Evolutionary conservation across 2,113 vertebrate genomes (phyloP).

Genomic region (Plectropomus leopardus): DNA sequence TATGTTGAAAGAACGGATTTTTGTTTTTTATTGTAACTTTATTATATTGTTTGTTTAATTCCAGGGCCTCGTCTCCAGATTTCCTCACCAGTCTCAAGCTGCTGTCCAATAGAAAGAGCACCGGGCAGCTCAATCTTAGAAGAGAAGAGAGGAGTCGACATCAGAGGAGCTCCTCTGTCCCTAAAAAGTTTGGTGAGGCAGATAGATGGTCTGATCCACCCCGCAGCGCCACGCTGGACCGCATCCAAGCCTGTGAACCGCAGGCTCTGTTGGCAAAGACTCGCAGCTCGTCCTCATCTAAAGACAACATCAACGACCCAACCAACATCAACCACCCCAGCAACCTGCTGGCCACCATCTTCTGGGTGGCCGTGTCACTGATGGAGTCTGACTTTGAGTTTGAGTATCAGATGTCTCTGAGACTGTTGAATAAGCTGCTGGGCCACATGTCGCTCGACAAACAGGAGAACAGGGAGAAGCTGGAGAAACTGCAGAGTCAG

Average conservation of each 20-base stretch:
- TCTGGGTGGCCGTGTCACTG: slow-evolving; percentile 96
- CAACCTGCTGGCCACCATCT: slow-evolving; percentile 94
- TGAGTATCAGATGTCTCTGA: slow-evolving; percentile 96
- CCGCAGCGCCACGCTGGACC: slow-evolving; percentile 94
- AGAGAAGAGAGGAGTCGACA: slow-evolving; percentile 90
- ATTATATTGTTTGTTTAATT: slow-evolving; percentile 7
- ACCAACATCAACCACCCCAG: slow-evolving; percentile 92
- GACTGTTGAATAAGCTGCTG: slow-evolving; percentile 92
- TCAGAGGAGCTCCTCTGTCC: slow-evolving; percentile 96
- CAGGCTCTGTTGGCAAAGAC: slow-evolving; percentile 87
- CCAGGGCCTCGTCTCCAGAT: slow-evolving; percentile 93
- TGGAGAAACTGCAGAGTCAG: slow-evolving; percentile 96
- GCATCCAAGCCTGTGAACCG: slow-evolving; percentile 93
- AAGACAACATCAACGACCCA: slow-evolving; percentile 88
- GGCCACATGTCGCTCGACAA: slow-evolving; percentile 93
- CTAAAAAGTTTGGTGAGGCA: slow-evolving; percentile 93
- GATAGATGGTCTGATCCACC: slow-evolving; percentile 92
- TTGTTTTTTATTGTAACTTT: background rate
- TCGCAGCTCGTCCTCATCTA: slow-evolving; percentile 83
- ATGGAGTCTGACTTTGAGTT: slow-evolving; percentile 99
- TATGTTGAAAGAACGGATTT: background rate
- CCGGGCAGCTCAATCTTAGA: slow-evolving; percentile 90
- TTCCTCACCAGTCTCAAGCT: slow-evolving; percentile 88
- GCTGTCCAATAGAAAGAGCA: slow-evolving; percentile 92
- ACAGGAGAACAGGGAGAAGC: slow-evolving; percentile 92